Evolutionary conservation across 1,140 invertebrate species (phyloP), one percentile per base, ranked within the genome.

Genomic region (Octopus bimaculoides): DNA sequence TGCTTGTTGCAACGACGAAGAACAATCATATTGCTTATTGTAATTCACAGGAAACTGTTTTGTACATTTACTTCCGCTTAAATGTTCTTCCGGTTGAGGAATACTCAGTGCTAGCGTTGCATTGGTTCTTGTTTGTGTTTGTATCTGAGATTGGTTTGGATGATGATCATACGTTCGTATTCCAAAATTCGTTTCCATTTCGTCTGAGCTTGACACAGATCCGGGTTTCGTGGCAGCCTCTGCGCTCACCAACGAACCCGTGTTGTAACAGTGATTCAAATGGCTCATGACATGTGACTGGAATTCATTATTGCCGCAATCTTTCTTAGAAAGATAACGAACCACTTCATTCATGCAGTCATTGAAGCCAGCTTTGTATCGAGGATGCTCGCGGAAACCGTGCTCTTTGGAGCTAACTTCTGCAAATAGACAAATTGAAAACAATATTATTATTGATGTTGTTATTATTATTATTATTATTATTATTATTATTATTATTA

Each of bases 341-440:
- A 93, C 92, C 7, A 97, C 95, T 90, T 97, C 95, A 14, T 93
- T 92, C 52, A 95, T 94, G 86, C 96, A 97, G 87, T 97, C 96
- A 80, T 93, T 93, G 90, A 96, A 98, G 5, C 96, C 96, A 3
- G 94, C 94, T 77, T 94, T 93, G 90, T 96, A 97, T 69, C 66
- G 17, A 0, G 66, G 88, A 96, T 95, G 89, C 94, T 94, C 66
- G 14, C 14, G 66, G 66, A n/a, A 69, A 3, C 95, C 88, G 1
- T 95, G 89, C 94, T 94, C 66, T 6, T 14, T 14, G 66, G 17
- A 69, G 4, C 95, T 88, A 0, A 94, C 94, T 5, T 95, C 94
- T 9, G 94, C 94, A 78, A 94, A 92, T 6, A 93, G 52, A 79
- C 6, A 76, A 76, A 54, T 7, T 6, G 9, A 76, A 76, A 52